Base-by-base conservation (phyloP, 2,113 vertebrate species). In the Cynoglossus semilaevis region DNA sequence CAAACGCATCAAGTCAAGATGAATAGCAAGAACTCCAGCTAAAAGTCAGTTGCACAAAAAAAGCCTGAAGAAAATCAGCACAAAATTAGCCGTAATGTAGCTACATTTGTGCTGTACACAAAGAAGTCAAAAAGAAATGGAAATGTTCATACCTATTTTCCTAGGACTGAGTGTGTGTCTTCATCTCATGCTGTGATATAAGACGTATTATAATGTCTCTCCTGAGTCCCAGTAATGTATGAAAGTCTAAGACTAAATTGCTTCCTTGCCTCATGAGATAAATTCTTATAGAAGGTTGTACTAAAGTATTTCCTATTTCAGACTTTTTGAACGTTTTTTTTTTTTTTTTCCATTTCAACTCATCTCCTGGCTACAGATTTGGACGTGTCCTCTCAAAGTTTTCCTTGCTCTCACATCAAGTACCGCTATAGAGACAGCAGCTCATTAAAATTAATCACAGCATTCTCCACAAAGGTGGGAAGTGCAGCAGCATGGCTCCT, bases 361-460 rank as follows among this genome's bases (percentile, higher is more conserved):
- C 19, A 6, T 16, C 42, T 42, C 19, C 18, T 34, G 13, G 19
- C 16, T 41, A 3, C 50, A 54, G 34, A 41, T 9, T 13, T 29
- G 46, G 15, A 57, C 50, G 15, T 57, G 47, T 63, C 47, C 59
- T 57, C 59, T 35, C 15, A 17, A 37, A 52, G 15, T 48, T 9
- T 36, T 4, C n/a, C 45, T 58, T 38, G 11, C 58, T 43, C 58
- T 43, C 35, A 15, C 51, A 8, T 46, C 7, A 13, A 7, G 19
- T 45, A 47, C 40, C 12, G 18, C 48, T 42, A 10, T 15, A 9
- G 37, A 38, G 58, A 46, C 6, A 4, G 14, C 48, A 5, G 5
- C 37, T 61, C 36, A 50, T 56, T 51, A 45, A 70, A 49, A 42
- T 47, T 2, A 12, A 61, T 22, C 16, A 15, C 9, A 15, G 34